Evolutionary conservation across 2,888 invertebrate species (phyloP).

Genomic region (Drosophila parthenogenetica): DNA sequence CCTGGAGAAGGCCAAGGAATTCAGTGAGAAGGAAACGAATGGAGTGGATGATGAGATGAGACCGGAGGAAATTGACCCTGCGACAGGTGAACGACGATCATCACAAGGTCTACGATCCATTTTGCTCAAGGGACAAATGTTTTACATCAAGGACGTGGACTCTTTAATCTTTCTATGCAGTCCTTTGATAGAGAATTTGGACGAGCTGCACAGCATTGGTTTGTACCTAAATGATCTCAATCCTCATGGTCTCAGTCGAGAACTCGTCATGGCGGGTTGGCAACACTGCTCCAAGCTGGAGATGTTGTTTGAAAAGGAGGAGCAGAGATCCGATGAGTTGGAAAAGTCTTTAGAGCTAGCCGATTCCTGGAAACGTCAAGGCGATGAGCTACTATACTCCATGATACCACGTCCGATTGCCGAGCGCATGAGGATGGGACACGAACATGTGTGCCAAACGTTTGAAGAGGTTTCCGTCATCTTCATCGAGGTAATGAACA

Average conservation of each 20-base stretch:
- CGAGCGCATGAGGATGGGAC: conserved; percentile 91
- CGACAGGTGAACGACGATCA: conserved; percentile 68
- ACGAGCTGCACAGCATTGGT: conserved; percentile 92
- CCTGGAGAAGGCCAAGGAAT: conserved; percentile 57
- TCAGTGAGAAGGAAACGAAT: conserved; percentile 42
- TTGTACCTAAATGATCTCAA: conserved; percentile 93
- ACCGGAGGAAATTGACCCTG: conserved; percentile 70
- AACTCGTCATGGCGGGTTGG: conserved; percentile 94
- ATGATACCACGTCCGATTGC: conserved; percentile 96
- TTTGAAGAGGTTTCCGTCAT: conserved; percentile 85
- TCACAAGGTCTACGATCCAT: conserved; percentile 86
- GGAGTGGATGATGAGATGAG: conserved; percentile 35
- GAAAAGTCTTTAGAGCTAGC: conserved; percentile 91
- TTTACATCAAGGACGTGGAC: conserved; percentile 91
- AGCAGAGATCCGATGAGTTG: conserved; percentile 91
- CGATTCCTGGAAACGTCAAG: conserved; percentile 94
- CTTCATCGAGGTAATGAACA: conserved; percentile 83
- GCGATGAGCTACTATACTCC: conserved; percentile 94
- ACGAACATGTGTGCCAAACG: conserved; percentile 92
- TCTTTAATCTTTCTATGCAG: conserved; percentile 94
- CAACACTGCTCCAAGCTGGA: conserved; percentile 93
- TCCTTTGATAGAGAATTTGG: conserved; percentile 94
- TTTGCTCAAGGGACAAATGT: conserved; percentile 94
- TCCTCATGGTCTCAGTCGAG: conserved; percentile 93
- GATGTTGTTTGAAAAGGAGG: conserved; percentile 93